phyloP scores from a whole-genome alignment of 2,113 vertebrate species.

The Panthera leo region DNA sequence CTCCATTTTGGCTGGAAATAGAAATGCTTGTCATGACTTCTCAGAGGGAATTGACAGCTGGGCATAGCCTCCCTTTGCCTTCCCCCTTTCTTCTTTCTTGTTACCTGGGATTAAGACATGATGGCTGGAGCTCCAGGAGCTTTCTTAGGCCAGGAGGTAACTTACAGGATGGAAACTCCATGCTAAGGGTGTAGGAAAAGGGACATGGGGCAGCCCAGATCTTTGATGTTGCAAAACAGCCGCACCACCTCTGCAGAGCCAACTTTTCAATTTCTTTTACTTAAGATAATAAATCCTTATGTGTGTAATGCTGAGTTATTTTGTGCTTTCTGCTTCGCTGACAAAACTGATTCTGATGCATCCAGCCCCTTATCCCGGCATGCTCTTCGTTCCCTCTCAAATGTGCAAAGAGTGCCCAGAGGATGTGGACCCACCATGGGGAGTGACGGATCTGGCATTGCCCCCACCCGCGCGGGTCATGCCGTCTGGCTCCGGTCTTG shows the following conservation, averaged over 20 bases:
- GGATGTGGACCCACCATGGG: not conserved
- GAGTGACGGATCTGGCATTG: fast-evolving
- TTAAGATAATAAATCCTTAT: not conserved
- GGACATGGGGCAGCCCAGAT: not conserved
- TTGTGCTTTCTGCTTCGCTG: not conserved
- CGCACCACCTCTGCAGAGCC: not conserved
- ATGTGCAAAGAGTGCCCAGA: not conserved
- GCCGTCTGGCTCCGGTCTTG: not conserved
- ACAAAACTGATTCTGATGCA: not conserved
- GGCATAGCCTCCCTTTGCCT: not conserved
- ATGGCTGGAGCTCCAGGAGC: not conserved
- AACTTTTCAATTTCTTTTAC: not conserved
- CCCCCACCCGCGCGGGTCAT: fast-evolving
- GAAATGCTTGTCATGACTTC: not conserved
- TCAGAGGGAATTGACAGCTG: not conserved
- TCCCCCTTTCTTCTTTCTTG: not conserved
- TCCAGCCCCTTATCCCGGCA: not conserved
- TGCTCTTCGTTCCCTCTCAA: not conserved
- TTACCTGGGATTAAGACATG: not conserved
- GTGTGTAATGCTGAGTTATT: not conserved
- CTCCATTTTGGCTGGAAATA: not conserved
- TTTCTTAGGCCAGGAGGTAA: not conserved
- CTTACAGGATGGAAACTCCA: not conserved
- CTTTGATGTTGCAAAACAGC: not conserved
- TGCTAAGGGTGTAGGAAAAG: not conserved